Conservation (phyloP, 1,140 invertebrate species). For the Neelides sp. region DNA sequence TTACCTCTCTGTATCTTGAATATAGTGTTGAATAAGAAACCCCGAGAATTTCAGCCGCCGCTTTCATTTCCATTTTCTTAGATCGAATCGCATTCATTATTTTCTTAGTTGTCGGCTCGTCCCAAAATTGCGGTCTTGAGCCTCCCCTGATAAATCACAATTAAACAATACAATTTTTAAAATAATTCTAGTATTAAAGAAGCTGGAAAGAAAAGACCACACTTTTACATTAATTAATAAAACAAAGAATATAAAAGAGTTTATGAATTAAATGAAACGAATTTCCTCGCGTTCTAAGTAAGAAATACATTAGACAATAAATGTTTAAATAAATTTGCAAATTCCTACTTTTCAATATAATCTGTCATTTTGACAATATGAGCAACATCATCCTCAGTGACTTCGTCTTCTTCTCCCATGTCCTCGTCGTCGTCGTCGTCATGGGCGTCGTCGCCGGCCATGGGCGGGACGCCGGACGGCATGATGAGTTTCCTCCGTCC, state of each 20-base stretch:
- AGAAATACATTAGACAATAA: not conserved
- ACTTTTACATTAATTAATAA: too few relatives aligned
- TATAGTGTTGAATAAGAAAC: constrained; percentile 31
- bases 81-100: constrained; percentile 79
- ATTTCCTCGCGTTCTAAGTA: too few relatives aligned
- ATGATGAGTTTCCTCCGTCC: constrained; percentile 22
- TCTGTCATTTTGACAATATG: constrained; percentile 65
- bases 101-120: constrained; percentile 64
- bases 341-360: constrained; percentile 49
- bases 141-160: constrained; percentile 40
- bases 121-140: constrained; percentile 77
- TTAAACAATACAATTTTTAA: not conserved
- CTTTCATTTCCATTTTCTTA: constrained; percentile 84
- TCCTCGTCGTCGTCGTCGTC: constrained; percentile 16
- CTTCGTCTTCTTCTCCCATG: constrained; percentile 25
- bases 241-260: too few relatives aligned
- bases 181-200: too few relatives aligned
- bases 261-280: too few relatives aligned
- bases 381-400: constrained; percentile 47
- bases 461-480: constrained; percentile 8
- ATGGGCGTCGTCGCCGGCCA: constrained; percentile 22
- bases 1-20: constrained; percentile 31
- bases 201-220: too few relatives aligned
- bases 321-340: not conserved
- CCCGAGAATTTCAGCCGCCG: constrained; percentile 40